Evolutionary conservation across 2,888 invertebrate genomes (phyloP), one percentile per base, ranked within the genome.

Genomic region (Polymixis lichenea): DNA sequence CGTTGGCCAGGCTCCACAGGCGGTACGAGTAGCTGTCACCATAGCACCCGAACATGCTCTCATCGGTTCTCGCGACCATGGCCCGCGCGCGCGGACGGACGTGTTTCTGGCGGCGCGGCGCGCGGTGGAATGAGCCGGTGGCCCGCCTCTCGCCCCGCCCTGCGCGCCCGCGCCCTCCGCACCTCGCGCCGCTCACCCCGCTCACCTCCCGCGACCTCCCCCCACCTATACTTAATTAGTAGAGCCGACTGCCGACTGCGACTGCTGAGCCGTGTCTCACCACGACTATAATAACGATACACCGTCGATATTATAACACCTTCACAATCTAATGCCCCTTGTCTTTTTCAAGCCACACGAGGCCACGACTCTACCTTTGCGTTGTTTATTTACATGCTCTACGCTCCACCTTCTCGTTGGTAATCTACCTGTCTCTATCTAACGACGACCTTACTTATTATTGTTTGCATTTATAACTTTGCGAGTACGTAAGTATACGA

Each of bases 21-120:
- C 97, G 97, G 96, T 97, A 98, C 95, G 97, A 97, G 97, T 98
- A 98, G 97, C 97, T 97, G 97, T 97, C 97, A 95, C 96, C 96
- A 97, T 97, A 97, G 97, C 97, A 97, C 94, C 97, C 97, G 97
- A 97, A 97, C 97, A 97, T 98, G 97, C 97, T 97, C 97, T 97
- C 97, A 97, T 97, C 97, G 96, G 97, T 97, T 97, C 98, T 98
- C 97, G 98, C 98, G 98, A 98, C 98, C 97, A 97, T 98, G 97
- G 97, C 98, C 97, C 97, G 97, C 97, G 95, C 96, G 95, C 95
- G 94, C 94, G 93, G 93, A 91, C 92, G 83, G 87, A 93, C 95
- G 95, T 95, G 94, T 92, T 91, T 86, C 89, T 88, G 85, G 92
- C 90, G 91, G 92, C 94, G 95, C 95, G 95, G 94, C 95, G 95